Percentiles rank a stretch among this genome's conserved stretches.
Evolutionary conservation across 1,140 invertebrate genomes (phyloP).

Genomic region (Asobara japonica): DNA sequence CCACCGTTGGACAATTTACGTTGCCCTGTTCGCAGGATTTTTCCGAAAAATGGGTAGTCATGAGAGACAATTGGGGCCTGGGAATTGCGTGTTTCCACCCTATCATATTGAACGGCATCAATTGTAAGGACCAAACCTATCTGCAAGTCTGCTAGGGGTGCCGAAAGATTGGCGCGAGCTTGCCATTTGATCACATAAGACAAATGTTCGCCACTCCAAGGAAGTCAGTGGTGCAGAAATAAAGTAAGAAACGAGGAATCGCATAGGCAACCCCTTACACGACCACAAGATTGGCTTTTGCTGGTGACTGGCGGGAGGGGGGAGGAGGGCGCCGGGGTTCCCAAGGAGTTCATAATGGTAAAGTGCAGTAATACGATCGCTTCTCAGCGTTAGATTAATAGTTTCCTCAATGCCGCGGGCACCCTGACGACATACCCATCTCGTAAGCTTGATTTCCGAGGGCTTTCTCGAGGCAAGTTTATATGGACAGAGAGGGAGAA

Average conservation of each 20-base stretch:
- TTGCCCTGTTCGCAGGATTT: too few relatives aligned
- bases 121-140: background rate
- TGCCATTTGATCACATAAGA: background rate
- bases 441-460: conserved; percentile 36
- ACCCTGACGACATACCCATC: background rate
- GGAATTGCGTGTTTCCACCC: too few relatives aligned
- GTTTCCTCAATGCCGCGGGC: conserved; percentile 42
- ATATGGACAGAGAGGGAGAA: conserved; percentile 10
- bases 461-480: conserved; percentile 14
- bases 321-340: background rate
- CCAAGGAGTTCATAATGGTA: conserved; percentile 54
- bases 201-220: background rate
- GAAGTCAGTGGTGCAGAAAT: background rate
- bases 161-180: background rate
- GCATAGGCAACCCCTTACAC: conserved; percentile 5
- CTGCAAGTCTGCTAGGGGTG: background rate
- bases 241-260: background rate
- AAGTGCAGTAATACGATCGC: conserved; percentile 59
- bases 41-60: too few relatives aligned
- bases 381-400: conserved; percentile 57
- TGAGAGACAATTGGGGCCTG: too few relatives aligned
- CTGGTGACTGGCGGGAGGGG: conserved; percentile 22
- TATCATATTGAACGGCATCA: background rate
- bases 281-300: conserved; percentile 7
- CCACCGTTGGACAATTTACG: background rate